Base-by-base conservation (phyloP, 1,140 invertebrate genomes). In the Drosophila nebulosa region DNA sequence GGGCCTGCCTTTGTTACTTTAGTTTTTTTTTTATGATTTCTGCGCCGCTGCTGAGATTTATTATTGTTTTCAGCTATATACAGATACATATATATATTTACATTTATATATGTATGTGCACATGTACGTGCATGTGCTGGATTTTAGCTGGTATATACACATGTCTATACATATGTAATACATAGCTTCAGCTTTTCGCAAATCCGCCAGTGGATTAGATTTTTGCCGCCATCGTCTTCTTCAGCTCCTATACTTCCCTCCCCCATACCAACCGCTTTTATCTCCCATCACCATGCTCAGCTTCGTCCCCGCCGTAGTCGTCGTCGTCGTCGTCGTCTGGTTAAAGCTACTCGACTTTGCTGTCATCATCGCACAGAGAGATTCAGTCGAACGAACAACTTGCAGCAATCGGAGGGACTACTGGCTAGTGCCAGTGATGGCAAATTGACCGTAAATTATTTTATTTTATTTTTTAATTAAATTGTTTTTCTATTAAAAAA, bases 131-230 rank as follows among this genome's bases (percentile, higher is more conserved):
- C 30, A 24, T 16, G 52, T 30, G 32, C 30, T 42, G 35, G 42
- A 46, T 51, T 66, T 75, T 63, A 71, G 72, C 42, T 16, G 39
- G 21, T 42, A 3, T 16, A 39, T 7, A 42, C 12, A 42, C 2
- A 42, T 60, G 7, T 21, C 14, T 10, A 3, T 21, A 46, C n/a
- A 46, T 18, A 46, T 42, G 39, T 42, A 50, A 3, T 21, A 46
- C 39, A 21, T 21, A 66, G 70, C 64, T 74, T 35, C 67, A 79
- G 76, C 69, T 79, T 69, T 77, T 70, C 64, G 66, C 56, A 79
- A 79, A 79, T 79, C 77, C 70, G 67, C 62, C 76, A 63, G 61
- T 79, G 77, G 64, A 79, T 79, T 79, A 76, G 70, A 79, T 79
- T 79, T 72, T 66, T 60, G 18, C 57, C 61, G 58, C 60, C 58